phyloP scores from a whole-genome alignment of 2,888 invertebrate genomes.

The Alloscopus bannaensis region DNA sequence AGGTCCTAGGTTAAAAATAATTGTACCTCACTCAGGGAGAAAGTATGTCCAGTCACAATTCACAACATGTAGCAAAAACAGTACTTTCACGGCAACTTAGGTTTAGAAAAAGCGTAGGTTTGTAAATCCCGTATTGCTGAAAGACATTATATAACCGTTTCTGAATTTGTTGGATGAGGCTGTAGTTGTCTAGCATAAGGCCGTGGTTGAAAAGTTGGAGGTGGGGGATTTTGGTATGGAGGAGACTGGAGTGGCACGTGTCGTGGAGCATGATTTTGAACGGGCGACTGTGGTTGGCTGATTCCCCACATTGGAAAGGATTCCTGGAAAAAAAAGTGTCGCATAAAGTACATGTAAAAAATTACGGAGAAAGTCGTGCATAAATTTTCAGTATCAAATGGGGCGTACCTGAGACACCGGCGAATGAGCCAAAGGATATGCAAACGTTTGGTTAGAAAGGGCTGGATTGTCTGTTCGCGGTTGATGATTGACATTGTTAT shows the following conservation, averaged over 20 bases:
- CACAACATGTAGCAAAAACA: too few relatives aligned
- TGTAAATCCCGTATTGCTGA: not conserved
- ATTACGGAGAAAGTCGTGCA: not conserved
- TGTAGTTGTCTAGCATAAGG: constrained; percentile 42
- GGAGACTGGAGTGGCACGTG: constrained; percentile 62
- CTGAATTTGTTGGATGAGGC: constrained; percentile 70
- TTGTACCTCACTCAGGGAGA: too few relatives aligned
- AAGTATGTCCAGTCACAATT: constrained; percentile 6
- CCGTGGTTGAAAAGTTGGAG: constrained; percentile 50
- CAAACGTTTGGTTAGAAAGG: constrained; percentile 52
- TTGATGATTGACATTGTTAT: constrained; percentile 26
- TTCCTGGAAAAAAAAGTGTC: constrained; percentile 61
- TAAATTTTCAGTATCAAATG: too few relatives aligned
- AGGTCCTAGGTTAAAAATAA: too few relatives aligned
- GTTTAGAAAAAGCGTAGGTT: not conserved
- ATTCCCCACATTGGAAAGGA: constrained; percentile 73
- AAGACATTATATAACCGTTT: constrained; percentile 72
- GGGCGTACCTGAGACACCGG: constrained; percentile 73
- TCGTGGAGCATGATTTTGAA: constrained; percentile 48
- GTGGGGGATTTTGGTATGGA: constrained; percentile 66
- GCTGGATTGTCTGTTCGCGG: constrained; percentile 54
- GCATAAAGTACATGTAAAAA: not conserved
- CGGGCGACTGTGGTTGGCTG: constrained; percentile 70
- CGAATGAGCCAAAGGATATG: constrained; percentile 72
- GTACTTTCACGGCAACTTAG: not conserved